These are phyloP conservation scores for Podarcis muralis DNA, from an alignment of 2,113 vertebrate species.

Conservation along the genomic window DNA sequence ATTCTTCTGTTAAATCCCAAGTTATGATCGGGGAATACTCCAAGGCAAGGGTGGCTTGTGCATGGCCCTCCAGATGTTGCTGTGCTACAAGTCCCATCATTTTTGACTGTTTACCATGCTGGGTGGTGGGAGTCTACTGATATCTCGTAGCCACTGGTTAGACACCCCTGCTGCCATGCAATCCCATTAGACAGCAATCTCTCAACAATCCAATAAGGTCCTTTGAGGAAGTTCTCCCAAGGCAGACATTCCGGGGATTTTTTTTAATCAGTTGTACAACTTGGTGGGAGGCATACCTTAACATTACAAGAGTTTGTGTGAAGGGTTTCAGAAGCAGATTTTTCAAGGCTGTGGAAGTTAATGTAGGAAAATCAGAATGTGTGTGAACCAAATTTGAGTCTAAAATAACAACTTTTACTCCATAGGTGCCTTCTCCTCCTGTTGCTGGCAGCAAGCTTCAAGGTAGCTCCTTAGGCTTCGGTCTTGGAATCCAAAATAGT, in stretches of 20 bases:
- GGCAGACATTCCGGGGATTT: background rate
- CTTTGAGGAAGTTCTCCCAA: background rate
- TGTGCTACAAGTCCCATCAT: no score
- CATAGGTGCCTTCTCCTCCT: background rate
- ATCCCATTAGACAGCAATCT: no score
- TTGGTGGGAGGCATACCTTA: background rate
- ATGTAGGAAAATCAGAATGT: background rate
- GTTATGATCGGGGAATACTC: no score
- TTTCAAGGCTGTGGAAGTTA: background rate
- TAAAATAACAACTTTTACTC: background rate
- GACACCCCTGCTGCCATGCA: no score
- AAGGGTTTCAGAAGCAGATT: background rate
- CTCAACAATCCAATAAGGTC: background rate
- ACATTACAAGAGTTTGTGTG: background rate
- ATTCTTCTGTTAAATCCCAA: no score
- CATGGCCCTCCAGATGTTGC: no score
- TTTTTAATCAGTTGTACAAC: background rate
- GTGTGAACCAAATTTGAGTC: background rate
- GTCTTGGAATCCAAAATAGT: no score
- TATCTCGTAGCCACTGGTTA: no score
- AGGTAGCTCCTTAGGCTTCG: background rate
- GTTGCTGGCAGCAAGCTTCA: fast-evolving
- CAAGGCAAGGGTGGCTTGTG: no score
- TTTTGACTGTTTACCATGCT: no score
- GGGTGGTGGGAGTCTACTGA: no score